Evolutionary conservation across 2,797 vertebrate genomes (phyloP), one percentile per base, ranked within the genome.

Genomic region (Mus spretus): DNA sequence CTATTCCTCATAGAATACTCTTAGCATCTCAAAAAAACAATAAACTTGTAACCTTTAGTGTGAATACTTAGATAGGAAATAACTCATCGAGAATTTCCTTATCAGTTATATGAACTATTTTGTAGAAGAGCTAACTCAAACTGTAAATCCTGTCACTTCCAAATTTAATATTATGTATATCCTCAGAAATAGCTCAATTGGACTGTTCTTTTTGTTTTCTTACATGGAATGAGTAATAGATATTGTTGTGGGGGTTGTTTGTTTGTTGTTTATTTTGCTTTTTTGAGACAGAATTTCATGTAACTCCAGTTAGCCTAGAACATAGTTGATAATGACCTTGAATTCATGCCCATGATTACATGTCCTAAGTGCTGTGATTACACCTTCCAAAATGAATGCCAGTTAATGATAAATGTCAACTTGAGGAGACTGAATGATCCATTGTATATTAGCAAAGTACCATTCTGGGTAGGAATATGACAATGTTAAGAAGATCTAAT

Each of bases 81-180:
- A 92, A 22, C 37, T 79, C 2, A 77, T 28, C 6, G n/a, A 79
- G 4, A 10, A 28, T 10, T 61, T 85, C 20, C 47, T 77, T n/a
- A 59, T 65, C n/a, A 26, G 28, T 31, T 57, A 8, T 75, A 17
- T 13, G 50, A 19, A 50, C 20, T 63, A 17, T 37, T 37, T 61
- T 61, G 55, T 13, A 82, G 3, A 61, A 59, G 6, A 90, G 7
- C 20, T 67, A 70, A 44, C 47, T 81, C 44, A 55, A 47, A 65
- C 15, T 79, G 4, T 3, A 94, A 67, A 53, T 86, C 31, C 3
- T 47, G 13, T 72, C 83, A 90, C 47, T 85, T 40, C 19, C 34
- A 55, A 81, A 70, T 78, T n/a, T 90, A 85, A 53, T 28, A 44
- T 59, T 31, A 92, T 31, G 67, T 86, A 67, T 72, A n/a, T 91